Conservation (phyloP, 1,140 invertebrate species). For the Trialeurodes vaporariorum region DNA sequence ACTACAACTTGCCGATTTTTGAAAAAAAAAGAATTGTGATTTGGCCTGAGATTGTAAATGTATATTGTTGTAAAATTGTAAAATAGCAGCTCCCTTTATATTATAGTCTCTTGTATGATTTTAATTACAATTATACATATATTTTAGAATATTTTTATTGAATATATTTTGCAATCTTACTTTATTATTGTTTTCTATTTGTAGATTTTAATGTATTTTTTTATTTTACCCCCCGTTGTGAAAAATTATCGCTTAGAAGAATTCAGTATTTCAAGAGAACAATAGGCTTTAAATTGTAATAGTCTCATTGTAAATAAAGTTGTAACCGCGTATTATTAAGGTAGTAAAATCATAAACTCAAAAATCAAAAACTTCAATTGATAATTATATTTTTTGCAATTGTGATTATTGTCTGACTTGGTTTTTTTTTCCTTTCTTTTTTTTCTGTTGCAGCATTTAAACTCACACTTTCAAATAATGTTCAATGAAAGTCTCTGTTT, state of each 20-base stretch:
- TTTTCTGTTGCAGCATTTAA: no score
- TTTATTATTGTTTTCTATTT: slow-evolving; percentile 1
- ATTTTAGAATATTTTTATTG: not conserved
- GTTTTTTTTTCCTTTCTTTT: no score
- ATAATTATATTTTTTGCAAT: no score
- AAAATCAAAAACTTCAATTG: no score
- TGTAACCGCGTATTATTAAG: no score
- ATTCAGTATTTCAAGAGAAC: not conserved
- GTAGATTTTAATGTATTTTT: not conserved
- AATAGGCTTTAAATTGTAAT: not conserved
- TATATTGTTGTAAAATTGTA: not conserved
- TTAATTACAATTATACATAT: not conserved
- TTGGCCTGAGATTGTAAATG: not conserved
- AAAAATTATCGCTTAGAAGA: not conserved
- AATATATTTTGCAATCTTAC: not conserved
- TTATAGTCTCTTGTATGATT: not conserved
- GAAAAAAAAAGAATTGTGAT: not conserved
- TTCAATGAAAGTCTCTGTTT: no score
- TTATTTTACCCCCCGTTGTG: not conserved
- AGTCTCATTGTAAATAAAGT: not conserved
- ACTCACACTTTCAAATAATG: no score
- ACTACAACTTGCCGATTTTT: no score
- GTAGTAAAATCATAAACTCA: no score
- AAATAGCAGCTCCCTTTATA: not conserved
- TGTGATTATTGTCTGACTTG: no score